These are phyloP conservation scores for Molossus alvarezi DNA, from an alignment of 2,797 vertebrate genomes.

Conservation along the genomic window DNA sequence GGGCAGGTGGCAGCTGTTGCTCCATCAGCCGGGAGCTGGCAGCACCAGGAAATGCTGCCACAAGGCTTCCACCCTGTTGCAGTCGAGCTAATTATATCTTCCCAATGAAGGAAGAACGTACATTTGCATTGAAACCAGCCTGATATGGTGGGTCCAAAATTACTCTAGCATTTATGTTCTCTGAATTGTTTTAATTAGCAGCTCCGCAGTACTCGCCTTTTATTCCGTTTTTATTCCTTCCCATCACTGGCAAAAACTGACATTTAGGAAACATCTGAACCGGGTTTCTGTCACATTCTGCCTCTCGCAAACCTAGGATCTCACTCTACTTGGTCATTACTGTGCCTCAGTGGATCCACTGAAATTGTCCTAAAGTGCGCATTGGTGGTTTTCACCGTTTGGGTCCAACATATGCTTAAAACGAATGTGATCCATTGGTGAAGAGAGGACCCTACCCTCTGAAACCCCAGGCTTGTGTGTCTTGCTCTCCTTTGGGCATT, in stretches of 20 bases:
- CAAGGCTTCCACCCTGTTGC: slow-evolving; percentile 61
- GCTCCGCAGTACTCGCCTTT: slow-evolving; percentile 73
- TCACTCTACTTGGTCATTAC: slow-evolving; percentile 70
- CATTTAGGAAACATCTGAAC: slow-evolving; percentile 81
- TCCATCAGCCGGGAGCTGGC: slow-evolving; percentile 8
- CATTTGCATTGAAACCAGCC: slow-evolving; percentile 82
- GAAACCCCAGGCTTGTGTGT: slow-evolving; percentile 20
- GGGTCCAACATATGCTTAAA: background rate
- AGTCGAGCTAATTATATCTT: slow-evolving; percentile 85
- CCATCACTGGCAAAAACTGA: slow-evolving; percentile 79
- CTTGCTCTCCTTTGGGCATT: background rate
- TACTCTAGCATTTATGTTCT: slow-evolving; percentile 84
- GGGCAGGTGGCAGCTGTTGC: slow-evolving; percentile 61
- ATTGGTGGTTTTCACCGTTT: slow-evolving; percentile 60
- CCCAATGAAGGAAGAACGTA: slow-evolving; percentile 71
- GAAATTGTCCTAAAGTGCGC: slow-evolving; percentile 24
- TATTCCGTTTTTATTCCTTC: slow-evolving; percentile 78
- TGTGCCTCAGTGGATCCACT: slow-evolving; percentile 63
- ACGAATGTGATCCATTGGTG: background rate
- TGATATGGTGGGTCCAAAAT: slow-evolving; percentile 74
- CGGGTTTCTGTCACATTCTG: slow-evolving; percentile 79
- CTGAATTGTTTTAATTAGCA: slow-evolving; percentile 85
- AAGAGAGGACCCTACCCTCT: background rate
- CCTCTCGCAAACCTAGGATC: slow-evolving; percentile 73
- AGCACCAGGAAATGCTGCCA: slow-evolving; percentile 59